Evolutionary conservation across 2,113 vertebrate genomes (phyloP), one percentile per base, ranked within the genome.

Genomic region (Nibea coibor): DNA sequence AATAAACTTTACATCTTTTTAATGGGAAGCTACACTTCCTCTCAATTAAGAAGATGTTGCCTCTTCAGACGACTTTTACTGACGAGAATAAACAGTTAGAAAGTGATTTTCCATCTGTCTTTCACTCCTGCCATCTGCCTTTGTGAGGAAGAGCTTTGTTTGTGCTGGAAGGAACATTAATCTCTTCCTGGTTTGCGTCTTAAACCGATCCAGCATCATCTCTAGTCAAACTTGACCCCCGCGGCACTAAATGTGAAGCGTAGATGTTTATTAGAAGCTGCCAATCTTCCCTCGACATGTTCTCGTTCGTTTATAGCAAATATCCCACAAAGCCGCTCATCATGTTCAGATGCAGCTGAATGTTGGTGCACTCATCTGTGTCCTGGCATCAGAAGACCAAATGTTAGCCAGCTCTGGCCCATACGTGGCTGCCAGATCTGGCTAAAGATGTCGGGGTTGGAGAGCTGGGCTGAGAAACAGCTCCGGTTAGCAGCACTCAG

Each of bases 101-200:
- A 50, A 69, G 50, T 9, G 31, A 62, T 80, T 88, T 90, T 82
- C 81, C 83, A 83, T 87, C 81, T 77, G 79, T 64, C 62, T 84
- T 24, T 75, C 45, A 70, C 45, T 78, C 16, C 56, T 47, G 24
- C 78, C 72, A 81, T 80, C 83, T 86, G 73, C 76, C 45, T 85
- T 71, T 59, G 66, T 69, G 58, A 76, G 12, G 51, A 65, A 51
- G 54, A 63, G 48, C 61, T 72, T 50, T 75, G 69, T 63, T 82
- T 78, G 69, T 47, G 68, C 26, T 67, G 42, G 42, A 7, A 67
- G 4, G 72, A 79, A 50, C 56, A 72, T 74, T 66, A 28, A 26
- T 83, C 64, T 83, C 39, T 35, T 73, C 72, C 78, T 83, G 63
- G 53, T 86, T 86, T 81, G 63, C 79, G 64, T 85, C 68, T 70